Base-by-base conservation (phyloP, 2,888 invertebrate genomes). In the Himalopsyche anomala region DNA sequence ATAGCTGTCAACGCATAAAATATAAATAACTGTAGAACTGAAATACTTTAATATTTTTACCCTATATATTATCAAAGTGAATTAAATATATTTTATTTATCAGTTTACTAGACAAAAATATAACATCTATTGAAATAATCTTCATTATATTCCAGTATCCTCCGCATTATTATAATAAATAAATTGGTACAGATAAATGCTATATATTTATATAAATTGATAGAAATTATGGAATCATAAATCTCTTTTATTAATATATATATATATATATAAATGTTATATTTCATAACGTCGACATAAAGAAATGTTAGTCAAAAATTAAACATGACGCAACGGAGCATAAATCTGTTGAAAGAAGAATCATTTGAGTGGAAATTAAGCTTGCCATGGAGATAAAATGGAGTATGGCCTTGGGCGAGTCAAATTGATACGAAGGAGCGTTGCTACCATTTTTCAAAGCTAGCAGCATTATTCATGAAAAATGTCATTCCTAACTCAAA, bases 401-500 rank as follows among this genome's bases (percentile, higher is more conserved):
- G 9, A 3, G 74, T 36, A 38, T 74, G 74, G 74, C 74, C 74
- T 38, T 74, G 74, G 36, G 74, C 36, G 12, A 28, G 74, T 74
- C 15, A 74, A 74, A 74, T 12, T 74, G 74, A 36, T 74, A 12
- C 38, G 36, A 28, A 74, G 38, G 36, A 74, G 74, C 74, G 28
- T 36, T 74, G 74, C 15, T 51, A 74, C 36, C 74, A 74, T 74
- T 74, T 74, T 38, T 74, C 74, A 74, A 36, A 28, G n/a, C 36
- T 74, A 38, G 36, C 15, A 74, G 36, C 74, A 38, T 74, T 74
- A 74, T 74, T 74, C 74, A 74, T 36, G 28, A 12, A 74, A 74
- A 74, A 74, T 74, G 74, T 74, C 74, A 74, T 36, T 36, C 74
- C 74, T 74, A 36, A 74, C 74, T 74, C 74, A 74, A 74, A 74